Evolutionary conservation across 2,113 vertebrate genomes (phyloP), one percentile per base, ranked within the genome.

Genomic region (Ariopsis seemanni): DNA sequence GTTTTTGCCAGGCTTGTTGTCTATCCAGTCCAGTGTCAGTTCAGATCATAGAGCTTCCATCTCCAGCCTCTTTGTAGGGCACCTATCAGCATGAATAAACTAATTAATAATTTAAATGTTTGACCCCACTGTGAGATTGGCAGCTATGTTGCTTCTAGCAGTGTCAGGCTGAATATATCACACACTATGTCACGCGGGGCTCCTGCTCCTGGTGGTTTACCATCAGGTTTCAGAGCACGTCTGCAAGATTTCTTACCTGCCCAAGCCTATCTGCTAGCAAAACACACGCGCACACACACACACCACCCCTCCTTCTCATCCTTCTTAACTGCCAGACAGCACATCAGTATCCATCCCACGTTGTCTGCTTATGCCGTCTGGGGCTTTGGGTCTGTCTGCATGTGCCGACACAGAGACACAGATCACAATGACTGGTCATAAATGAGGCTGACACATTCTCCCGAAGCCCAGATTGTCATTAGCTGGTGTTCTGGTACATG

Each of bases 51-150:
- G 67, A 34, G 22, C 83, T 63, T 83, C 50, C 25, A n/a, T 67
- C 75, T 81, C 53, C 48, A 53, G 48, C 18, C 42, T n/a, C n/a
- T 63, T 86, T 63, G 27, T 90, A 71, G 81, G 80, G 77, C 74
- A 65, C 85, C 82, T 82, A 81, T 86, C 87, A 91, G 89, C 25
- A 53, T 58, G 60, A 91, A 91, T 88, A 91, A 89, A 88, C 92
- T 91, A 93, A 93, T 92, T 89, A 91, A 90, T 93, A 92, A 93
- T 94, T 42, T 93, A 90, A 90, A 89, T 87, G 91, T 93, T 93
- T 91, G 91, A 92, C 92, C 91, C 88, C 7, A 87, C 88, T 82
- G 81, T 86, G 88, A 89, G 86, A 87, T 89, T 93, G 92, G 89
- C 92, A 85, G 89, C 20, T 22, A 42, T 48, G 79, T 90, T 84